Conservation (phyloP, 2,888 invertebrate genomes). For the Erynnis tages region DNA sequence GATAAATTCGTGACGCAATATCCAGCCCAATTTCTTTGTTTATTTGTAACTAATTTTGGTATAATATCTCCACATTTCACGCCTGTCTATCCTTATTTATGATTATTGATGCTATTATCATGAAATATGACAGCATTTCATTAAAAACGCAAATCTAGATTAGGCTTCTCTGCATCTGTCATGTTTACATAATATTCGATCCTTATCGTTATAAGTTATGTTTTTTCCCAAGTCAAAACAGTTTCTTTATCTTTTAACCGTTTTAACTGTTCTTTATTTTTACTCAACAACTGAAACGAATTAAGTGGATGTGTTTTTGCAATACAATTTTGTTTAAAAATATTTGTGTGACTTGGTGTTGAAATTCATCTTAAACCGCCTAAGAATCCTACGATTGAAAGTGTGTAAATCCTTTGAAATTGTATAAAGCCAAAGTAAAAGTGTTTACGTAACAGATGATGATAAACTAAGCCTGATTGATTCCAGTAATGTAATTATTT, state of each 20-base stretch:
- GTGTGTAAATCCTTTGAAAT: no score
- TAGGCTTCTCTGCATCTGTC: not conserved
- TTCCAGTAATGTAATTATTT: not conserved
- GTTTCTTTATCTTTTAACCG: not conserved
- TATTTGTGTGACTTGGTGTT: no score
- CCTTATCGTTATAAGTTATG: not conserved
- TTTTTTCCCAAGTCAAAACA: not conserved
- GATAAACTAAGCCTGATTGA: no score
- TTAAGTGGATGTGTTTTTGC: not conserved
- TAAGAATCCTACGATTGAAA: no score
- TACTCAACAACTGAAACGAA: not conserved
- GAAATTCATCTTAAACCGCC: no score
- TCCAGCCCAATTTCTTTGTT: conserved; percentile 14
- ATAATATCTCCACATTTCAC: not conserved
- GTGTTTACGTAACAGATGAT: no score
- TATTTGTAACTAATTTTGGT: not conserved
- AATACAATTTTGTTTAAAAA: no score
- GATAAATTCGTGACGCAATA: conserved; percentile 23
- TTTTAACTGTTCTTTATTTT: not conserved
- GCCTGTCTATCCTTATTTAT: not conserved
- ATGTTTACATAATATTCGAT: not conserved
- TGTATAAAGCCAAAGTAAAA: no score
- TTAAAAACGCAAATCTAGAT: conserved; percentile 1
- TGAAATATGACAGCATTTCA: not conserved
- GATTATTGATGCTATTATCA: not conserved